Evolutionary conservation across 2,113 vertebrate species (phyloP), one percentile per base, ranked within the genome.

Genomic region (Istiophorus platypterus): DNA sequence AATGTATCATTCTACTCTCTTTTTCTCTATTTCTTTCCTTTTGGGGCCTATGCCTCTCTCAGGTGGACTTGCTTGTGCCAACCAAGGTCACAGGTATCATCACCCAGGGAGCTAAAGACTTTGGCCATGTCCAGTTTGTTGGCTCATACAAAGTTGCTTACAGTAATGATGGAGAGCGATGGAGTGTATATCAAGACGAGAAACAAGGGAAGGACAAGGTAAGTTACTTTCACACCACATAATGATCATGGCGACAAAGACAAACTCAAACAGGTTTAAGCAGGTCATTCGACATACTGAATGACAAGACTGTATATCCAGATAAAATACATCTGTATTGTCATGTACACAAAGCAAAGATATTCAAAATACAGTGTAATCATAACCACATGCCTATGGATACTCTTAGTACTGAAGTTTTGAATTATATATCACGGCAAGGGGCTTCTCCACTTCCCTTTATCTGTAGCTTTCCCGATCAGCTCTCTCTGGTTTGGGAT

Each of bases 131-230:
- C 65, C 98, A 99, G 66, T 99, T 99, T 54, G 98, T 99, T 15
- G 98, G 98, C 14, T 99, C 98, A 24, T 99, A 99, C 94, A 99
- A 99, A 92, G 85, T 99, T 59, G 98, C 98, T 1, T 99, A 97
- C 90, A 99, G 98, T 87, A 96, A 97, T 5, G 96, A 99, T 7
- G 97, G 98, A 20, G 95, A 97, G 54, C 95, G 95, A 85, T 99
- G 98, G 98, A 95, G 90, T 58, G 70, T 98, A 62, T 99, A 99
- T 92, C 98, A 99, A 88, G 98, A 99, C 84, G 96, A 97, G 91
- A 99, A 99, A 85, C 98, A 99, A 85, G 97, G 96, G 89, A 99
- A 98, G 88, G 97, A 99, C 92, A 99, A 99, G 97, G 98, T 99
- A 94, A 95, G 93, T 11, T 56, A 15, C 47, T 65, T 42, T 76